Conservation (phyloP, 2,113 vertebrate species). For the Herpetotheres cachinnans region DNA sequence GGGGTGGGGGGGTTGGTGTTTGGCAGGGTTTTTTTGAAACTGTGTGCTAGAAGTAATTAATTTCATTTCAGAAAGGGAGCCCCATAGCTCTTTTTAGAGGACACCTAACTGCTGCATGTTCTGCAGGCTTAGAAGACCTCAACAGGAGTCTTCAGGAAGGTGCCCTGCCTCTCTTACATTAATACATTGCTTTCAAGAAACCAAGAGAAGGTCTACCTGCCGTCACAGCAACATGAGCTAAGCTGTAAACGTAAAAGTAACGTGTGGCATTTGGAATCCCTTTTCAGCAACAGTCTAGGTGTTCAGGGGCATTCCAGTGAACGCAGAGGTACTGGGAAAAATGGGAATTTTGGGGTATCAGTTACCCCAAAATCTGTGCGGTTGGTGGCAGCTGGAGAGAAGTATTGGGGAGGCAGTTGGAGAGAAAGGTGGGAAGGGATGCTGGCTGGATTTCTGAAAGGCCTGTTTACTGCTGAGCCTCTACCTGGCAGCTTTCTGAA, state of each 20-base stretch:
- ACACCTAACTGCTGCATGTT: background rate
- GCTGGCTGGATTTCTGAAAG: background rate
- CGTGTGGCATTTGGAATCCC: background rate
- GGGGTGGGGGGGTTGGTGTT: background rate
- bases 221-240: background rate
- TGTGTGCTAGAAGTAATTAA: background rate
- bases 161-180: background rate
- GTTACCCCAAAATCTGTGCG: background rate
- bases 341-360: background rate
- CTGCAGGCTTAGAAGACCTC: background rate
- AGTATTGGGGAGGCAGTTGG: background rate
- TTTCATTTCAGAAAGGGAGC: background rate
- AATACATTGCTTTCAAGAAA: background rate
- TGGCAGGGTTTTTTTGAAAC: background rate
- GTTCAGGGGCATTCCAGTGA: background rate
- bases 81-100: background rate
- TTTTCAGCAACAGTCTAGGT: background rate
- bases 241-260: background rate
- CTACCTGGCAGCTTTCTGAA: background rate
- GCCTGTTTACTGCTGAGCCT: background rate
- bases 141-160: background rate
- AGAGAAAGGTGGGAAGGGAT: background rate
- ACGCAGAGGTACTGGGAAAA: background rate
- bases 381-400: background rate
- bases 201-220: background rate